Percentiles rank a stretch among this genome's conserved stretches.
These are phyloP conservation scores for Charaxes varanes DNA, from an alignment of 1,140 invertebrate species.

Conservation along the genomic window DNA sequence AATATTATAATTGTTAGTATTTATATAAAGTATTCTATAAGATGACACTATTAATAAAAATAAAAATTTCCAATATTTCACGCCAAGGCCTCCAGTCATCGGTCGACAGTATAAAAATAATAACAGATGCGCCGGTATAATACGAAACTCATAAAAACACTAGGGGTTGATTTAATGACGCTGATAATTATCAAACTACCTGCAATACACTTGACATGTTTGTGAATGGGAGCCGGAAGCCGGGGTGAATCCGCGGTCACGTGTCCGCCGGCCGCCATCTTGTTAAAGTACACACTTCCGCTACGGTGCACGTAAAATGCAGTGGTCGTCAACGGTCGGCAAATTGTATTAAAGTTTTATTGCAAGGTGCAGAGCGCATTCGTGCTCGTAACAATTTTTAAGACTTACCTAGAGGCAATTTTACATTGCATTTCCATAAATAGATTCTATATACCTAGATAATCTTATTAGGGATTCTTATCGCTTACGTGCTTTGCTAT, in stretches of 20 bases:
- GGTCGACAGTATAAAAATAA: slow-evolving; percentile 33
- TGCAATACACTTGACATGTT: slow-evolving; percentile 66
- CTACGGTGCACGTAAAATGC: slow-evolving; percentile 41
- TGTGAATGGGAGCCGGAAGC: slow-evolving; percentile 55
- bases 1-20: too few species aligned
- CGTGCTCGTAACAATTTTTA: slow-evolving; percentile 29
- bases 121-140: slow-evolving; percentile 57
- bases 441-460: too few species aligned
- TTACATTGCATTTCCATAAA: slow-evolving; percentile 6
- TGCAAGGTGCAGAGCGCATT: slow-evolving; percentile 32
- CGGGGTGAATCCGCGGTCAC: slow-evolving; percentile 66
- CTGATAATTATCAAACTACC: slow-evolving; percentile 66
- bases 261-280: slow-evolving; percentile 61
- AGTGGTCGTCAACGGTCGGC: slow-evolving; percentile 42
- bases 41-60: not conserved
- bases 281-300: slow-evolving; percentile 65
- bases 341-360: slow-evolving; percentile 43
- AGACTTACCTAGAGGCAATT: slow-evolving; percentile 16
- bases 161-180: slow-evolving; percentile 50
- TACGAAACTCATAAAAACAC: slow-evolving; percentile 48
- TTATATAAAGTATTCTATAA: too few species aligned
- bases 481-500: too few species aligned
- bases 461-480: too few species aligned
- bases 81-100: too few species aligned
- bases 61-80: too few species aligned